Evolutionary conservation across 2,113 vertebrate genomes (phyloP).

Genomic region (Notothenia coriiceps): DNA sequence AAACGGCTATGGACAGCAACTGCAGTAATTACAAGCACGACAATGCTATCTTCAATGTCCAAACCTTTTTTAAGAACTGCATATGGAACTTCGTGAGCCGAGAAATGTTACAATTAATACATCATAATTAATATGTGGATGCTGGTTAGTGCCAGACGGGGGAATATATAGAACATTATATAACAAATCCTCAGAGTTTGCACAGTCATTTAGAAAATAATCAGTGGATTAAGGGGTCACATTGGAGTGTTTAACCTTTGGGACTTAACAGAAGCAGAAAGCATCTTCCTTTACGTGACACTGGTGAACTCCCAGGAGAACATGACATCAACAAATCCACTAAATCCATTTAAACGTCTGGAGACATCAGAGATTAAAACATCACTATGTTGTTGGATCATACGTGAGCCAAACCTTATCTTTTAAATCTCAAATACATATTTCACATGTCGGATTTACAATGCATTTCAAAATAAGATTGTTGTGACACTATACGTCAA

Average conservation of each 20-base stretch:
- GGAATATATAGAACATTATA: background rate
- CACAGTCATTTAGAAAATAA: constrained; percentile 12
- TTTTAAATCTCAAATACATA: background rate
- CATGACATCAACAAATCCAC: constrained; percentile 29
- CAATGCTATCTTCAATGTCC: constrained; percentile 18
- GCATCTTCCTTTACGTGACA: constrained; percentile 14
- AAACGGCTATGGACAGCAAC: constrained; percentile 53
- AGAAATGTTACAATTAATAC: constrained; percentile 15
- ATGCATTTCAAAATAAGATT: background rate
- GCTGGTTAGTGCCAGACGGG: background rate
- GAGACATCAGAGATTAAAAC: constrained; percentile 13
- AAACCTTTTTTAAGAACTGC: constrained; percentile 44
- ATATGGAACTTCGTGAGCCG: constrained; percentile 37
- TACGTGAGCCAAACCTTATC: too few species aligned
- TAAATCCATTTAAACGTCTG: constrained; percentile 14
- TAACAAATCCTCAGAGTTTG: too few species aligned
- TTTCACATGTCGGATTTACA: constrained; percentile 9
- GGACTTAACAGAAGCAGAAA: constrained; percentile 28
- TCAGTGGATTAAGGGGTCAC: constrained; percentile 2
- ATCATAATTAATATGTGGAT: constrained; percentile 26
- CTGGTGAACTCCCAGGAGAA: background rate
- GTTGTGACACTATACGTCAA: background rate
- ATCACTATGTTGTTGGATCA: constrained; percentile 4
- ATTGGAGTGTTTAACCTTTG: constrained; percentile 15
- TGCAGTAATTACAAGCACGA: constrained; percentile 46